Percentiles rank a stretch among this genome's conserved stretches.
phyloP scores from a whole-genome alignment of 2,113 vertebrate species.

The Pituophis catenifer region DNA sequence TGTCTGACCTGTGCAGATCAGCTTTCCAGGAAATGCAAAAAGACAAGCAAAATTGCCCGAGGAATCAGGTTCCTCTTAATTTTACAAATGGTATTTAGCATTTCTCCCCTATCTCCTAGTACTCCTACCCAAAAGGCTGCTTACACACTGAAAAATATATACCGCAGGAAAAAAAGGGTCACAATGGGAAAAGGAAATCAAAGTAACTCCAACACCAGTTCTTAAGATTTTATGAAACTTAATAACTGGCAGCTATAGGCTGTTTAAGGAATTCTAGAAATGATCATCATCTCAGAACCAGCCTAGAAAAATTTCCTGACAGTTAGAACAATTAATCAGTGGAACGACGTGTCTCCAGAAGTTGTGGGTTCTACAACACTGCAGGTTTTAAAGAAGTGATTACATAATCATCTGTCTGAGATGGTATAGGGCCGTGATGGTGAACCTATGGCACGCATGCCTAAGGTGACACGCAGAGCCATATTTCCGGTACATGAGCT shows the following conservation, averaged over 20 bases:
- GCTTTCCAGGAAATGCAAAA: neutral
- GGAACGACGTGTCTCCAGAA: too few species aligned
- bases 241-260: neutral
- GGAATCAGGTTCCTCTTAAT: neutral
- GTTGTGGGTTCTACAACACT: too few species aligned
- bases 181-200: neutral
- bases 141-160: neutral
- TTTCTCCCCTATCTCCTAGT: neutral
- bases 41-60: neutral
- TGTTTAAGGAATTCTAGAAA: neutral
- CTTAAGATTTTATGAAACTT: neutral
- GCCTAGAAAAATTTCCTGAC: neutral
- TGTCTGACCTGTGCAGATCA: neutral
- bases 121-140: neutral
- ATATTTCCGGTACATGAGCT: too few species aligned
- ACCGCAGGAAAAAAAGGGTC: fast-evolving
- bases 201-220: neutral
- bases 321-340: too few species aligned
- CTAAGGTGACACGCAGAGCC: too few species aligned
- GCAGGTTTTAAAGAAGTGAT: too few species aligned
- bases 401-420: too few species aligned
- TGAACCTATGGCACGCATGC: too few species aligned
- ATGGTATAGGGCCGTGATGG: too few species aligned
- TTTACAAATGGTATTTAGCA: neutral
- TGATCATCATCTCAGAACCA: neutral